A percentile compares a stretch with the other conserved stretches of the same genome.
These are phyloP conservation scores for Calliopsis andreniformis DNA, from an alignment of 1,140 invertebrate genomes.

Conservation along the genomic window DNA sequence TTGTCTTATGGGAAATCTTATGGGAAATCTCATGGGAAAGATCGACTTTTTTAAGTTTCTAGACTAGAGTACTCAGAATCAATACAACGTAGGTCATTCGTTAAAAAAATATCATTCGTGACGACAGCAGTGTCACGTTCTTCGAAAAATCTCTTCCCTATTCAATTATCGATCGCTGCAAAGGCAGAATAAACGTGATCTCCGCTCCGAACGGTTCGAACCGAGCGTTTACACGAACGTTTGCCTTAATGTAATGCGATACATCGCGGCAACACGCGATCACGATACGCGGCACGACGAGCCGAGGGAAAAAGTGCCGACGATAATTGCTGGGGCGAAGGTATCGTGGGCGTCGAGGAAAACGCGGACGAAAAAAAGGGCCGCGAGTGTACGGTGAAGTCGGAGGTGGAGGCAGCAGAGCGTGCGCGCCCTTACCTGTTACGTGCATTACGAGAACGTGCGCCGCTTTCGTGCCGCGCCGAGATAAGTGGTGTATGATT, in stretches of 20 bases:
- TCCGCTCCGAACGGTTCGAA: no score
- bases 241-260: slow-evolving; percentile 28
- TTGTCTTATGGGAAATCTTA: no score
- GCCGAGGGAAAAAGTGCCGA: background rate
- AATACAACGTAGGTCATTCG: no score
- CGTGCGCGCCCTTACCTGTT: slow-evolving; percentile 56
- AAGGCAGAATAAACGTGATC: background rate
- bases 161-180: slow-evolving; percentile 18
- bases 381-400: slow-evolving; percentile 14
- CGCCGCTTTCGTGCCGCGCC: slow-evolving; percentile 74
- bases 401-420: slow-evolving; percentile 30
- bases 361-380: slow-evolving; percentile 39
- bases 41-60: no score
- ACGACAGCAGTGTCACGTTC: background rate
- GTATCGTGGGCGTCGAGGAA: slow-evolving; percentile 1
- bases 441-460: slow-evolving; percentile 74
- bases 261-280: slow-evolving; percentile 20
- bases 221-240: background rate
- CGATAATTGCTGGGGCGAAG: slow-evolving; percentile 15
- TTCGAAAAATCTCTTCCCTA: background rate
- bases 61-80: no score
- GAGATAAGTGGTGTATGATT: slow-evolving; percentile 80
- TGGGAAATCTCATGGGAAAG: no score
- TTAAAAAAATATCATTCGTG: no score
- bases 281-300: slow-evolving; percentile 7